Evolutionary conservation across 2,888 invertebrate species (phyloP), one percentile per base, ranked within the genome.

Genomic region (Pollenia angustigena): DNA sequence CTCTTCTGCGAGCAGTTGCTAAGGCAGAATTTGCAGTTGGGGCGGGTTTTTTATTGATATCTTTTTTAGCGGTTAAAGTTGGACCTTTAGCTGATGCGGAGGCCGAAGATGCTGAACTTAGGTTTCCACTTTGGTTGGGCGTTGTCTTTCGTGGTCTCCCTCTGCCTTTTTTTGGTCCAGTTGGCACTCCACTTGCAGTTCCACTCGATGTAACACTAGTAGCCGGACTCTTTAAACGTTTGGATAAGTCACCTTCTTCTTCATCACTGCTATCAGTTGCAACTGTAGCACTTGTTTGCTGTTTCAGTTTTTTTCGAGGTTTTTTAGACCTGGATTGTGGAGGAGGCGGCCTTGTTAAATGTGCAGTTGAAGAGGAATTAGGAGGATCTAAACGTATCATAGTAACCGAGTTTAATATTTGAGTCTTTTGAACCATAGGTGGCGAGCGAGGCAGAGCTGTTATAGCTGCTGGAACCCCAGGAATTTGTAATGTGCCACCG

Each of bases 111-210:
- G 91, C 84, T 23, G 86, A 58, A 54, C 75, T 87, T 32, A 69
- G 48, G 80, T 91, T 91, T 23, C 91, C 91, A 85, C 90, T 90
- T 85, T 88, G 89, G 58, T 89, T 85, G 9, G 90, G 89, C 85
- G 93, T 92, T 16, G 90, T 91, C 88, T 94, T 94, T n/a, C 94
- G 91, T 18, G 94, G 94, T 74, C 94, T 91, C 46, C 94, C 94
- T 40, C 93, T 93, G 40, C 93, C 93, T 88, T 94, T 92, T 78
- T 93, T 93, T 4, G 89, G 88, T 16, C 89, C 87, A 7, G 89
- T 86, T 0, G 90, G 64, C 2, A 87, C 54, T 2, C 79, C 86
- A 56, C 60, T 32, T 80, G 79, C 8, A 2, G 89, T 50, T 11
- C 18, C 78, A 54, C 75, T 58, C 1, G 66, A 46, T 44, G 81